Evolutionary conservation across 1,140 invertebrate species (phyloP).

Genomic region (Pogonus chalceus): DNA sequence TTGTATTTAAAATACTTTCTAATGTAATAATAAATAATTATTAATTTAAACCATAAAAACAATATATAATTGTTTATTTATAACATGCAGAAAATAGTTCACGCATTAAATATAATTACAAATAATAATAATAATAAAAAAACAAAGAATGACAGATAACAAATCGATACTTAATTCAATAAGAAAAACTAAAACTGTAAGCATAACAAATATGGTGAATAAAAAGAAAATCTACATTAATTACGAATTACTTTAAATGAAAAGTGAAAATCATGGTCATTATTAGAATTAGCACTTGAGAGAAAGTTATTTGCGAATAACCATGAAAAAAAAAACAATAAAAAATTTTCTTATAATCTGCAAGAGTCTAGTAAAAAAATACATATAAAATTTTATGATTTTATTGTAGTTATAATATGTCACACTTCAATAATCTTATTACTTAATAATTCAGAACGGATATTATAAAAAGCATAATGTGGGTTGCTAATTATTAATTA

Average conservation of each 20-base stretch:
- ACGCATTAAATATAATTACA: too few relatives aligned
- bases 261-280: not conserved
- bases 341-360: not conserved
- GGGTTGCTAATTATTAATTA: slow-evolving; percentile 2
- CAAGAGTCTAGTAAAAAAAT: not conserved
- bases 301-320: not conserved
- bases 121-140: too few relatives aligned
- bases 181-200: not conserved
- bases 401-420: not conserved
- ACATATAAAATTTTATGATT: not conserved
- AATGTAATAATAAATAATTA: too few relatives aligned
- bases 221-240: not conserved
- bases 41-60: too few relatives aligned
- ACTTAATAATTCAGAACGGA: not conserved
- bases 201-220: not conserved
- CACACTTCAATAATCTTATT: not conserved
- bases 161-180: too few relatives aligned
- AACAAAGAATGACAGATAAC: too few relatives aligned
- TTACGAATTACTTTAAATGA: not conserved
- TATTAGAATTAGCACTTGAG: not conserved
- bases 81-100: too few relatives aligned
- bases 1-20: too few relatives aligned
- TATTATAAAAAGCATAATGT: not conserved
- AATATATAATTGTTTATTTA: too few relatives aligned
- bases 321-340: not conserved